A percentile compares a stretch with the other conserved stretches of the same genome.
Conservation (phyloP, 2,113 vertebrate genomes). For the Butorides virescens region DNA sequence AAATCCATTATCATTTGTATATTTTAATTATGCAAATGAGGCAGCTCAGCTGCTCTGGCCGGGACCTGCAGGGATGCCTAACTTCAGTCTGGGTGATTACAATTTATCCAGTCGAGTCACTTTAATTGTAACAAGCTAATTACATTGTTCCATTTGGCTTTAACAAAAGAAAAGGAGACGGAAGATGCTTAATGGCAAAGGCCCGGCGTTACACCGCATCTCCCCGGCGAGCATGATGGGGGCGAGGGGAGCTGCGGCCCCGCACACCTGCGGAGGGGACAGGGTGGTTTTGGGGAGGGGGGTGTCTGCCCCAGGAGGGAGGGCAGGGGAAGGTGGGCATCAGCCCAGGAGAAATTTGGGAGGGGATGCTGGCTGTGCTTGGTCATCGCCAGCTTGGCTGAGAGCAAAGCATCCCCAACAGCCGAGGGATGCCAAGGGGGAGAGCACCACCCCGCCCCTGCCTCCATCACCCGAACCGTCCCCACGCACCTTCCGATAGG, state of each 20-base stretch:
- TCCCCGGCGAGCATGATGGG: background rate
- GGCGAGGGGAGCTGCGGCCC: background rate
- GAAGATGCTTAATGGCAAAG: conserved; percentile 79
- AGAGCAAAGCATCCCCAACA: rapidly evolving
- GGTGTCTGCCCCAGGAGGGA: background rate
- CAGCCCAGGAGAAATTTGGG: rapidly evolving
- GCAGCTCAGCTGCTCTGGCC: conserved; percentile 96
- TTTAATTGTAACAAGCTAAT: conserved; percentile 99
- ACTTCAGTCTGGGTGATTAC: conserved; percentile 99
- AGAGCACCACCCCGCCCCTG: no score
- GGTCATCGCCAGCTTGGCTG: rapidly evolving
- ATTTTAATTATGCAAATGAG: conserved; percentile 99
- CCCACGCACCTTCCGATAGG: rapidly evolving
- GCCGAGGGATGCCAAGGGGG: background rate
- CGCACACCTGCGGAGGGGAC: background rate
- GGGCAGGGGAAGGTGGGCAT: rapidly evolving
- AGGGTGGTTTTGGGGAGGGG: background rate
- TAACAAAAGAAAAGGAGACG: conserved; percentile 95
- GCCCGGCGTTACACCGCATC: background rate
- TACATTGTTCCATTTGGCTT: conserved; percentile 99
- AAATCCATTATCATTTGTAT: conserved; percentile 99
- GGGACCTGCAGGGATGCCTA: conserved; percentile 98
- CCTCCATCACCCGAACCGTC: background rate
- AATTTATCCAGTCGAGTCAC: conserved; percentile 99
- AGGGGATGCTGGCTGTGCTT: background rate